Evolutionary conservation across 2,113 vertebrate genomes (phyloP).

Genomic region (Oenanthe oenanthe): DNA sequence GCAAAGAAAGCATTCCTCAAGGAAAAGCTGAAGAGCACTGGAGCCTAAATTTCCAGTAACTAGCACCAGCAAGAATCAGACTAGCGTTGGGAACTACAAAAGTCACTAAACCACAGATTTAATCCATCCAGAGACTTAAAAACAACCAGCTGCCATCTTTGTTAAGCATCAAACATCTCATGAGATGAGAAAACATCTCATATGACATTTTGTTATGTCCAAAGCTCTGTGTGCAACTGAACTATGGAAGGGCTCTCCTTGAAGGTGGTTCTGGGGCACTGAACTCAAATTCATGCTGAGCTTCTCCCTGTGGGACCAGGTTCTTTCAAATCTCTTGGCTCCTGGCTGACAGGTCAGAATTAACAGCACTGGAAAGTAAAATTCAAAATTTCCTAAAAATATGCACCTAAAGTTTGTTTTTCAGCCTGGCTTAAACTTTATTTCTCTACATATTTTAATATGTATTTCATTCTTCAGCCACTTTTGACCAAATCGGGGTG

Average conservation of each 20-base stretch:
- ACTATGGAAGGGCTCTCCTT: not conserved
- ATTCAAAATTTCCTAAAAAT: not conserved
- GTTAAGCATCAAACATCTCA: not conserved
- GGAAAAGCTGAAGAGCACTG: not conserved
- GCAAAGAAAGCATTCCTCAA: not conserved
- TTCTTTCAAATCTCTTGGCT: not conserved
- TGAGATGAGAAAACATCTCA: not conserved
- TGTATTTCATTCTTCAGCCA: not conserved
- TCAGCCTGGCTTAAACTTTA: not conserved
- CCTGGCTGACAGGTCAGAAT: not conserved
- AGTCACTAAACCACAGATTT: not conserved
- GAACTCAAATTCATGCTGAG: not conserved
- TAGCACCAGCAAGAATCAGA: not conserved
- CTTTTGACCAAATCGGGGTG: not conserved
- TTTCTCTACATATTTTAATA: not conserved
- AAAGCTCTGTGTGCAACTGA: not conserved
- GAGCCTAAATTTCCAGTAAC: not conserved
- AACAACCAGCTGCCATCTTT: not conserved
- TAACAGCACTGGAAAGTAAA: not conserved
- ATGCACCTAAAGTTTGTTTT: not conserved
- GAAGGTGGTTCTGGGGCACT: not conserved
- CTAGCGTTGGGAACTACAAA: not conserved
- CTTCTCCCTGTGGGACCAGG: not conserved
- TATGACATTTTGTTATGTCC: rapidly evolving
- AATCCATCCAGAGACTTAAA: not conserved